Evolutionary conservation across 2,113 vertebrate species (phyloP).

Genomic region (Microcebus tavaratra): DNA sequence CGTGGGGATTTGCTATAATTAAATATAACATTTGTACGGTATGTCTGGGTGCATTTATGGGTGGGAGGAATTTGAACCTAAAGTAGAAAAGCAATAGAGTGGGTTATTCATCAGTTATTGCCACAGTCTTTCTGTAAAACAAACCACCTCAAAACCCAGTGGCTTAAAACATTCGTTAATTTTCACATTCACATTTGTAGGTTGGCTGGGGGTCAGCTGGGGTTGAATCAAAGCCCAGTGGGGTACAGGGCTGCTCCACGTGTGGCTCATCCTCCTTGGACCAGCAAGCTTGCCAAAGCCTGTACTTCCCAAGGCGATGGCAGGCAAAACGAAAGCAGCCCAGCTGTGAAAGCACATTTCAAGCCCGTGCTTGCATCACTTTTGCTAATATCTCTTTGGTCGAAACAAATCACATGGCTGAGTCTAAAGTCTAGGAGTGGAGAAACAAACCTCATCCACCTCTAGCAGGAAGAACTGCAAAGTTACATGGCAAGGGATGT

Average conservation of each 20-base stretch:
- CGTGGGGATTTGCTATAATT: neutral
- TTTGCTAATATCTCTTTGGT: neutral
- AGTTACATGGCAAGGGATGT: neutral
- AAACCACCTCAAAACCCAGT: conserved; percentile 24
- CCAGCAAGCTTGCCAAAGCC: neutral
- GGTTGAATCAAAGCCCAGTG: neutral
- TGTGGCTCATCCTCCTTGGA: neutral
- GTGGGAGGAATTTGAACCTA: neutral
- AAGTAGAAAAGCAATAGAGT: neutral
- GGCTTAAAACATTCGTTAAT: neutral
- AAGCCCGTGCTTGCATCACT: neutral
- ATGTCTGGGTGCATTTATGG: neutral
- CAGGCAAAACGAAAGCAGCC: neutral
- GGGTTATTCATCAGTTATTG: neutral
- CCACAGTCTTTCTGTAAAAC: neutral
- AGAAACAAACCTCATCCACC: neutral
- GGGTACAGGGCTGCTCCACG: neutral
- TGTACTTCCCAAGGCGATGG: neutral
- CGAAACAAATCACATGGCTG: neutral
- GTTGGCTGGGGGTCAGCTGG: neutral
- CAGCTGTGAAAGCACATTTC: neutral
- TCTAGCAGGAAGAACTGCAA: neutral
- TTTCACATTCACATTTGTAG: neutral
- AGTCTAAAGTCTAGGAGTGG: neutral
- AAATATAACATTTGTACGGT: neutral